Evolutionary conservation across 2,797 vertebrate genomes (phyloP).

Genomic region (Halcyon chelicuti): DNA sequence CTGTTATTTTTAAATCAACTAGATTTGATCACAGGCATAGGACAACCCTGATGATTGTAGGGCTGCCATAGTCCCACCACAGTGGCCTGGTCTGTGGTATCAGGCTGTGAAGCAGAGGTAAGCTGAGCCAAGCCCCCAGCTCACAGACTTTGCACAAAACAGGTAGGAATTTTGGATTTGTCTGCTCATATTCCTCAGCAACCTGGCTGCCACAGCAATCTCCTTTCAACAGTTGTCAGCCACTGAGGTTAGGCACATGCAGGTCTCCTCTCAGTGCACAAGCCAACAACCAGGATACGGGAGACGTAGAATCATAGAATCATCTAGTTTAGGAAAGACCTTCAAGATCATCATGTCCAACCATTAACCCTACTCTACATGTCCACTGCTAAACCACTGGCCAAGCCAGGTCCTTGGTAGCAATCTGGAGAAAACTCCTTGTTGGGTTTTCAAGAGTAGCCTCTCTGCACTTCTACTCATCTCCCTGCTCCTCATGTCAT

Average conservation of each 20-base stretch:
- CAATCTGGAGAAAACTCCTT: neutral
- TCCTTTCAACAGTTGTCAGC: neutral
- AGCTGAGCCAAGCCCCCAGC: neutral
- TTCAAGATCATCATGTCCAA: no score
- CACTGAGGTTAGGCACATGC: neutral
- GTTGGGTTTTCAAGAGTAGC: neutral
- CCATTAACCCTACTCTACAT: no score
- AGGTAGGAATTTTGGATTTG: neutral
- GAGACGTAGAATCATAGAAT: neutral
- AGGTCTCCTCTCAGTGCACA: neutral
- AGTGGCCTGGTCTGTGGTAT: neutral
- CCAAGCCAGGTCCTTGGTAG: neutral
- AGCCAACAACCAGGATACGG: neutral
- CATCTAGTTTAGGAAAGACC: no score
- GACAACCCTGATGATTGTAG: accelerated
- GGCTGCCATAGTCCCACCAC: accelerated
- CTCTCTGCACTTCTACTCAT: neutral
- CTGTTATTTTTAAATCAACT: neutral
- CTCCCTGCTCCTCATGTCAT: neutral
- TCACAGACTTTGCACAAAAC: neutral
- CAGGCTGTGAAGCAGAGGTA: neutral
- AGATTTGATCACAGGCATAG: accelerated
- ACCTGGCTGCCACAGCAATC: neutral
- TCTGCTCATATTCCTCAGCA: neutral
- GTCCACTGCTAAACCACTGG: accelerated